Percentiles rank a stretch among this genome's conserved stretches.
These are phyloP conservation scores for Hipposideros armiger DNA, from an alignment of 2,113 vertebrate genomes.

Conservation along the genomic window DNA sequence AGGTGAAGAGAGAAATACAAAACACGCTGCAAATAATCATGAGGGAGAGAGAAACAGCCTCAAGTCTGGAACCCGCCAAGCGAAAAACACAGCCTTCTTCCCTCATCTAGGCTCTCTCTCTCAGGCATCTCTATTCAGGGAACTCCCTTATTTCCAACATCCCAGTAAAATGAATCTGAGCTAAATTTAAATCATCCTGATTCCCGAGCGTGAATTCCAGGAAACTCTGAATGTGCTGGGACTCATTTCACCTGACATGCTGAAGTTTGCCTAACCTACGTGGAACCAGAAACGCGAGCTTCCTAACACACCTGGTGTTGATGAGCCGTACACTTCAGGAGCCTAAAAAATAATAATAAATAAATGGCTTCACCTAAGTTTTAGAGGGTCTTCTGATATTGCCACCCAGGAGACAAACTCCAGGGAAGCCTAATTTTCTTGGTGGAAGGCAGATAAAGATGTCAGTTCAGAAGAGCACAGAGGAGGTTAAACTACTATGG, in stretches of 20 bases:
- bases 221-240: not conserved
- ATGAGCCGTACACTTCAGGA: not conserved
- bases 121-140: constrained; percentile 8
- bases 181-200: constrained; percentile 63
- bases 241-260: not conserved
- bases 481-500: not conserved
- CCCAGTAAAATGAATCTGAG: constrained; percentile 47
- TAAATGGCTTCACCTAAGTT: not conserved
- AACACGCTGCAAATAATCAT: constrained; percentile 36
- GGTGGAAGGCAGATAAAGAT: not conserved
- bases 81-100: not conserved
- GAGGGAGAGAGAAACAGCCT: not conserved
- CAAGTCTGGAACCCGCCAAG: not conserved
- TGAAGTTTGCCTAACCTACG: constrained; percentile 35
- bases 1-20: not conserved
- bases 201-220: constrained; percentile 38
- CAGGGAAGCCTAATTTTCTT: not conserved
- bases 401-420: constrained; percentile 27
- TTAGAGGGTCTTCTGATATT: not conserved
- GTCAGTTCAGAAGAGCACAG: not conserved
- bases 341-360: not conserved
- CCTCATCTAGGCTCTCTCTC: not conserved
- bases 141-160: constrained; percentile 26
- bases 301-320: not conserved
- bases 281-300: constrained; percentile 36